Evolutionary conservation across 2,113 vertebrate genomes (phyloP).

Genomic region (Motacilla tschutschensis): DNA sequence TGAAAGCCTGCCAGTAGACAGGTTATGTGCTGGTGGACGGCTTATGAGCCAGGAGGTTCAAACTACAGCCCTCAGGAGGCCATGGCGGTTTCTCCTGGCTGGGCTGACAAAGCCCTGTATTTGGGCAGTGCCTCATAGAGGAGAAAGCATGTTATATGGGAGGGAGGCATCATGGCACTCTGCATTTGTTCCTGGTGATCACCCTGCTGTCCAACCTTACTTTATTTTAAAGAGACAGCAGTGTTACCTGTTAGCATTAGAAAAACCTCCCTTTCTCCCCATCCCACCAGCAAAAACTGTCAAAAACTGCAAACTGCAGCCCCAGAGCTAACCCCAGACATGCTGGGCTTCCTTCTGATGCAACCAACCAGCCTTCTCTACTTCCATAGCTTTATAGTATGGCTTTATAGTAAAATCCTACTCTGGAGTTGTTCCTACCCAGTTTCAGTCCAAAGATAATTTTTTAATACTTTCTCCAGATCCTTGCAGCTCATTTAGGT

Average conservation of each 20-base stretch:
- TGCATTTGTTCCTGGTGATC: not conserved
- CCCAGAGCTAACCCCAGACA: not conserved
- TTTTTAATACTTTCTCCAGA: not conserved
- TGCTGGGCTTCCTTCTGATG: not conserved
- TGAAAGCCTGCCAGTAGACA: not conserved
- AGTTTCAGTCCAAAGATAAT: not conserved
- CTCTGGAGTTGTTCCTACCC: not conserved
- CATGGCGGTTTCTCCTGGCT: not conserved
- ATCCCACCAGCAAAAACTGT: not conserved
- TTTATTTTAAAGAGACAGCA: not conserved
- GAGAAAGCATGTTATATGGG: not conserved
- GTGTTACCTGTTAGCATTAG: not conserved
- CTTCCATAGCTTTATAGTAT: not conserved
- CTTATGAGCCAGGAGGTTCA: not conserved
- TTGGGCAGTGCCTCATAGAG: not conserved
- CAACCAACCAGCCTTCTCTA: not conserved
- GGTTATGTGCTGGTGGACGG: not conserved
- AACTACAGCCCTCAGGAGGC: not conserved
- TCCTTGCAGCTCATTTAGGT: not conserved
- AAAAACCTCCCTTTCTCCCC: not conserved
- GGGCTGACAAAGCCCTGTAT: not conserved
- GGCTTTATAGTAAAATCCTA: not conserved
- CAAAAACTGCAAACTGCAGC: not conserved
- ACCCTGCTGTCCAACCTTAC: not conserved
- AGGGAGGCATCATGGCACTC: not conserved